Percentiles rank a stretch among this genome's conserved stretches.
Evolutionary conservation across 2,888 invertebrate species (phyloP).

Genomic region (Scelioninae gen. 1): DNA sequence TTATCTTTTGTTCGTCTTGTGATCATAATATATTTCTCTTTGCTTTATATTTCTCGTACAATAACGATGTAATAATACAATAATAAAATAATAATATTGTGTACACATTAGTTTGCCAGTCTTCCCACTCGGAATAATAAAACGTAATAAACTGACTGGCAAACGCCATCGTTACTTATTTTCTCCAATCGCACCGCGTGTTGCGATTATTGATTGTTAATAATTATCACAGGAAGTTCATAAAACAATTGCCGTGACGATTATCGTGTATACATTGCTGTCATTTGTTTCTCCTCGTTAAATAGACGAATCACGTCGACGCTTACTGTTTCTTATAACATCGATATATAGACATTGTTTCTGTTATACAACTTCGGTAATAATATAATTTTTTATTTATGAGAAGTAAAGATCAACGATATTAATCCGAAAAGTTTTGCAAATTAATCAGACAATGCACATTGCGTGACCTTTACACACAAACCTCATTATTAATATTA

Average conservation of each 20-base stretch:
- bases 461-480: slow-evolving; percentile 25
- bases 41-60: slow-evolving; percentile 17
- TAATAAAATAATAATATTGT: slow-evolving; percentile 64
- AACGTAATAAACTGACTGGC: slow-evolving; percentile 59
- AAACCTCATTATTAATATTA: slow-evolving; percentile 37
- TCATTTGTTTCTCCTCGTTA: slow-evolving; percentile 24
- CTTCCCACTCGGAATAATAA: slow-evolving; percentile 55
- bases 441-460: slow-evolving; percentile 52
- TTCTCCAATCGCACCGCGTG: slow-evolving; percentile 62
- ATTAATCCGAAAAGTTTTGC: slow-evolving; percentile 59
- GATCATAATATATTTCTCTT: slow-evolving; percentile 45
- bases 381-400: slow-evolving; percentile 41
- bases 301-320: slow-evolving; percentile 62
- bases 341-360: slow-evolving; percentile 54
- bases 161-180: slow-evolving; percentile 50
- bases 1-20: slow-evolving; percentile 43
- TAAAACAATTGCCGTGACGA: slow-evolving; percentile 82
- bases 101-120: slow-evolving; percentile 61
- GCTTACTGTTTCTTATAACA: slow-evolving; percentile 61
- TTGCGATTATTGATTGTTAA: slow-evolving; percentile 83
- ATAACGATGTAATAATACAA: slow-evolving; percentile 55
- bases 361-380: slow-evolving; percentile 41
- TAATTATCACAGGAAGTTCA: slow-evolving; percentile 85
- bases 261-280: slow-evolving; percentile 70
- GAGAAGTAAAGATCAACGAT: slow-evolving; percentile 51